phyloP scores from a whole-genome alignment of 2,797 vertebrate species.

The Myotis vivesi region DNA sequence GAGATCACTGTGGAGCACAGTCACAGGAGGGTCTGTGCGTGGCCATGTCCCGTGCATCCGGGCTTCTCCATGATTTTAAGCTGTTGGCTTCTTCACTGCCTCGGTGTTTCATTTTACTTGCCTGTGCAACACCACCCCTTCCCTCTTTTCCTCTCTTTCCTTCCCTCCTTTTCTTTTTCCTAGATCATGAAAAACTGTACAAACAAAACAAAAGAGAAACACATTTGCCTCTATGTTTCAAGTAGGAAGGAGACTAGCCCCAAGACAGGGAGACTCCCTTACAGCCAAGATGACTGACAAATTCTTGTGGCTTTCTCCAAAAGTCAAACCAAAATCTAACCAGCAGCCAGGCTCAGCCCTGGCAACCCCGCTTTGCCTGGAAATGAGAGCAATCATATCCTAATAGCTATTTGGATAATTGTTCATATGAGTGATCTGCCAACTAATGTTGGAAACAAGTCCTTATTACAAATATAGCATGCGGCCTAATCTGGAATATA shows the following conservation, averaged over 20 bases:
- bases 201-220: slow-evolving; percentile 48
- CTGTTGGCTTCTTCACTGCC: background rate
- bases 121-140: background rate
- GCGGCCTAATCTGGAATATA: slow-evolving; percentile 88
- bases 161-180: background rate
- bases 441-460: slow-evolving; percentile 85
- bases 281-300: slow-evolving; percentile 86
- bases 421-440: slow-evolving; percentile 85
- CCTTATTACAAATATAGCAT: slow-evolving; percentile 88
- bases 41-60: accelerated
- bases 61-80: background rate
- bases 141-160: background rate
- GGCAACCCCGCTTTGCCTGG: slow-evolving; percentile 85
- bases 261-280: slow-evolving; percentile 83
- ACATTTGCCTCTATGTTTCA: slow-evolving; percentile 76
- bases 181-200: slow-evolving; percentile 42
- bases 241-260: slow-evolving; percentile 81
- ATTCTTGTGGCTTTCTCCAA: slow-evolving; percentile 90
- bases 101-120: background rate
- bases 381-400: slow-evolving; percentile 88
- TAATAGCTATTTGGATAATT: slow-evolving; percentile 90
- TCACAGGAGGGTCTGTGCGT: accelerated
- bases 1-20: background rate
- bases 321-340: slow-evolving; percentile 86
- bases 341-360: slow-evolving; percentile 82